Evolutionary conservation across 2,113 vertebrate genomes (phyloP), one percentile per base, ranked within the genome.

Genomic region (Lethenteron camtschaticum): DNA sequence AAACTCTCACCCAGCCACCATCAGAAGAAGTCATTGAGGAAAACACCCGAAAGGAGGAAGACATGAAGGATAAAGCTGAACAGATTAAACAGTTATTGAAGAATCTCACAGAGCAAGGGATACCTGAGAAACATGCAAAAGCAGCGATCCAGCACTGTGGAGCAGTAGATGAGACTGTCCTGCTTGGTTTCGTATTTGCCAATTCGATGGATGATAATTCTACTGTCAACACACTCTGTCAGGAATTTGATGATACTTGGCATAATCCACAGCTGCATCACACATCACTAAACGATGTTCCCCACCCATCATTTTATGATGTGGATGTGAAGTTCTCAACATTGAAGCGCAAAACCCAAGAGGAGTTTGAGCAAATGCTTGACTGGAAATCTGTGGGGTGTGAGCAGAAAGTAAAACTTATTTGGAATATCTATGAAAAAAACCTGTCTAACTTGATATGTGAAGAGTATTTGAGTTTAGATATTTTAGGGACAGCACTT

Each of bases 401-500:
- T 41, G 41, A 41, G 41, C 41, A 41, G 41, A 41, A 41, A 41
- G 41, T 41, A 5, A 41, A n/a, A 66, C n/a, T 24, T 24, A n/a
- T 66, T 66, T 66, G 63, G 63, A 16, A 16, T 66, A 16, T 66
- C 63, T 66, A 66, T 24, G 24, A 66, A 24, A 24, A 66, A 66
- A 66, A 66, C n/a, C 10, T 66, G 63, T 66, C 63, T 9, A n/a
- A 66, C 24, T n/a, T 66, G n/a, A 24, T 66, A 24, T 66, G n/a
- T n/a, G 63, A 66, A 24, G 63, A 66, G 63, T 66, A 66, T 24
- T 24, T 66, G 63, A 66, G 63, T 24, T 66, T 90, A 0, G 81
- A 80, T 69, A 79, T 72, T 0, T 81, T 97, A 1, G 91, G 90
- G 10, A 41, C 1, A 68, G 77, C 83, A 3, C 78, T 97, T 73